Percentiles rank a stretch among this genome's conserved stretches.
Conservation (phyloP, 2,888 invertebrate genomes). For the Cheilosia vulpina region DNA sequence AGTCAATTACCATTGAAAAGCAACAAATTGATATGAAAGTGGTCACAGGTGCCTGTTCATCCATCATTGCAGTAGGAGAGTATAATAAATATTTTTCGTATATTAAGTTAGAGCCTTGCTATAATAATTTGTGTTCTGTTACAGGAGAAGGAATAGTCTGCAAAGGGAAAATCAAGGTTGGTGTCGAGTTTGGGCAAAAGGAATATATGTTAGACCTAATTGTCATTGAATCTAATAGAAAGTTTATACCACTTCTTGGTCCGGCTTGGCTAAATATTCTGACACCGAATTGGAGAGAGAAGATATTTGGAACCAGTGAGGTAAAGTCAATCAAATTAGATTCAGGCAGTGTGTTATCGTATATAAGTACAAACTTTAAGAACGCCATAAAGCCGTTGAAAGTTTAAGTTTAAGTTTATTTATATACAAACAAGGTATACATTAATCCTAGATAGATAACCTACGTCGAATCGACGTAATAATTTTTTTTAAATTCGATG, state of each 20-base stretch:
- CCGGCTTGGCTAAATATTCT: conserved; percentile 1
- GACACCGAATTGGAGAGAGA: conserved; percentile 6
- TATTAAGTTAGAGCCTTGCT: conserved; percentile 13
- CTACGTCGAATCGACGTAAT: no score
- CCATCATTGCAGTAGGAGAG: conserved; percentile 14
- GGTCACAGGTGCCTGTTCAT: conserved; percentile 23
- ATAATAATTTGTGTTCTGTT: background rate
- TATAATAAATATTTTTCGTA: conserved; percentile 31
- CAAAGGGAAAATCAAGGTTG: conserved; percentile 31
- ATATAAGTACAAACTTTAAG: background rate
- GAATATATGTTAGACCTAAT: conserved; percentile 2
- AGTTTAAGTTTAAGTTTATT: no score
- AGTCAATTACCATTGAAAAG: conserved; percentile 3
- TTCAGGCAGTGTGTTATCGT: conserved; percentile 1
- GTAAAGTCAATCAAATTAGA: conserved; percentile 2
- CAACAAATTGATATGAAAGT: conserved; percentile 1
- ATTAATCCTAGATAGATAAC: no score
- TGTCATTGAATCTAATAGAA: background rate
- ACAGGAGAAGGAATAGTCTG: background rate
- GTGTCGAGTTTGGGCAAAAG: conserved; percentile 19
- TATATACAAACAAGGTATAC: no score
- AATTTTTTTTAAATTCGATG: no score
- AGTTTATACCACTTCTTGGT: conserved; percentile 13
- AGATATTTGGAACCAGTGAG: background rate
- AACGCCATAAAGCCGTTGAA: background rate